Conservation (phyloP, 2,888 invertebrate species). For the Reticulitermes lucifugus region DNA sequence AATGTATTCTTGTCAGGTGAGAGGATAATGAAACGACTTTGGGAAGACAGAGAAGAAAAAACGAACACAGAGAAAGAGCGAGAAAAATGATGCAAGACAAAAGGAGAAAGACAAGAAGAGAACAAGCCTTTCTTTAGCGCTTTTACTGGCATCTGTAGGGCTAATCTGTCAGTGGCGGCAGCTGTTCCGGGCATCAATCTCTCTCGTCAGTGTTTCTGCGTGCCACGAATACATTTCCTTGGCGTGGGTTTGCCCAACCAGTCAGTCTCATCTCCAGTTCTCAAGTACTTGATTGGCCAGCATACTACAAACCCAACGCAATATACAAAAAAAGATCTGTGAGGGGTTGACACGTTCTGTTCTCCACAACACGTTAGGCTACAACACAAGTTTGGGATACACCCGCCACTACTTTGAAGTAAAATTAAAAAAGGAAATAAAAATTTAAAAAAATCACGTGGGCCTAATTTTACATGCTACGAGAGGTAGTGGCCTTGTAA, state of each 20-base stretch:
- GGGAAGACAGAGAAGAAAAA: conserved; percentile 29
- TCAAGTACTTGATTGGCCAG: conserved; percentile 46
- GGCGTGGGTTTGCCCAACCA: conserved; percentile 33
- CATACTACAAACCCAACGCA: conserved; percentile 18
- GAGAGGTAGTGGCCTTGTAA: background rate
- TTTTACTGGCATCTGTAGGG: conserved; percentile 50
- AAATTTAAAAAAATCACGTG: background rate
- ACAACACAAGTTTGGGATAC: background rate
- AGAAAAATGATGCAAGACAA: conserved; percentile 44
- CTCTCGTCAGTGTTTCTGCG: conserved; percentile 44
- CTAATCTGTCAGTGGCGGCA: conserved; percentile 52
- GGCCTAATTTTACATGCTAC: background rate
- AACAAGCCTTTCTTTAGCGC: conserved; percentile 34
- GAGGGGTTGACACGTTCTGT: conserved; percentile 20
- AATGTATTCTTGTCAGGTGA: conserved; percentile 51
- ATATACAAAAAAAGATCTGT: conserved; percentile 6
- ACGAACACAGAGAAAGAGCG: background rate
- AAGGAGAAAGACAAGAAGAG: conserved; percentile 46
- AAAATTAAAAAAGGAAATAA: background rate
- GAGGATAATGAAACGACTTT: conserved; percentile 42
- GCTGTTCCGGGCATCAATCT: conserved; percentile 50
- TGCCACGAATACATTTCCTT: conserved; percentile 50
- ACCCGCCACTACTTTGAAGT: conserved; percentile 24
- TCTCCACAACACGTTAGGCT: background rate
- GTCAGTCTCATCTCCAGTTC: conserved; percentile 40